Evolutionary conservation across 1,140 invertebrate species (phyloP).

Genomic region (Aphelenchoides fujianensis): DNA sequence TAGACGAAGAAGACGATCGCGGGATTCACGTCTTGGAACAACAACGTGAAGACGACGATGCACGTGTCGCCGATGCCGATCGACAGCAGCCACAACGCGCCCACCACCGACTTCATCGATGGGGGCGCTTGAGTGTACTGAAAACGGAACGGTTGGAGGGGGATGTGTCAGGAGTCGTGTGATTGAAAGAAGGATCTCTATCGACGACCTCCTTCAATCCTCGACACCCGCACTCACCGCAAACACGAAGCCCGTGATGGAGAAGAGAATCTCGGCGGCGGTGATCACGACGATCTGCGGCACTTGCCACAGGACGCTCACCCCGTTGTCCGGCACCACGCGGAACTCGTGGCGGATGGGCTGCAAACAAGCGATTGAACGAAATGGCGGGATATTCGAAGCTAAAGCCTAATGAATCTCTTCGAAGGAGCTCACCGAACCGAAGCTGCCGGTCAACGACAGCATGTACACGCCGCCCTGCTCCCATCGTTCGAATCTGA

Average conservation of each 20-base stretch:
- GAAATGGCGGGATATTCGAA: no score
- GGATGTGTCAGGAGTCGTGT: no score
- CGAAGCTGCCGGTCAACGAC: constrained; percentile 17
- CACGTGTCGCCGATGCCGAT: constrained; percentile 84
- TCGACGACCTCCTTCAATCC: constrained; percentile 33
- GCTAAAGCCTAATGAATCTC: neutral
- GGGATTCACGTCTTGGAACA: constrained; percentile 68
- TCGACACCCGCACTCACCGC: neutral
- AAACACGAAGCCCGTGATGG: constrained; percentile 50
- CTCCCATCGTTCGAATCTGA: constrained; percentile 22
- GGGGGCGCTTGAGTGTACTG: constrained; percentile 61
- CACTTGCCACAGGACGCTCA: constrained; percentile 58
- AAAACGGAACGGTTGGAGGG: no score
- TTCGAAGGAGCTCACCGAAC: no score
- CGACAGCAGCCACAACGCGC: constrained; percentile 74
- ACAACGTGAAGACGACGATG: constrained; percentile 77
- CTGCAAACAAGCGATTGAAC: no score
- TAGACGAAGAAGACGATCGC: constrained; percentile 48
- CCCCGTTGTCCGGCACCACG: constrained; percentile 65
- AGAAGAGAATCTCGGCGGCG: constrained; percentile 60
- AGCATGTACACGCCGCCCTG: constrained; percentile 7
- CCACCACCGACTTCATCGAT: constrained; percentile 68
- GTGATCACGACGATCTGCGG: constrained; percentile 60
- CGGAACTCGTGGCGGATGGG: constrained; percentile 68
- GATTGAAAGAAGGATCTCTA: no score